Evolutionary conservation across 2,797 vertebrate genomes (phyloP), one percentile per base, ranked within the genome.

Genomic region (Zalophus californianus): DNA sequence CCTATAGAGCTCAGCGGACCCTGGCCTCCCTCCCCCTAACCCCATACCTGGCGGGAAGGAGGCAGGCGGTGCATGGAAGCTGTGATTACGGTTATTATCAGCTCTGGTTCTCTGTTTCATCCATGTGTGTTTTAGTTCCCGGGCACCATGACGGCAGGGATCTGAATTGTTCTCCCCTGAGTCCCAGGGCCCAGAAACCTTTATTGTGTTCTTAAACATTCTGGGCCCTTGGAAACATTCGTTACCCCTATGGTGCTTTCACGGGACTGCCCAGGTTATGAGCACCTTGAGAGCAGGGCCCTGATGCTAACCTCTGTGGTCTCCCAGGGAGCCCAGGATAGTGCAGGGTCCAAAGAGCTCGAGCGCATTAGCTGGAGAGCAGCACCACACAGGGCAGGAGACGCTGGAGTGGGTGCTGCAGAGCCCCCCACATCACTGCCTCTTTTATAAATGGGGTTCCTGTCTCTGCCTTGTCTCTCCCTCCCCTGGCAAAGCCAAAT

Each of bases 31-130:
- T 14, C 29, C 20, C 32, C 4, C 12, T 23, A 18, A 23, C 23
- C 32, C 62, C 0, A 0, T 14, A 16, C 52, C 52, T 72, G 78
- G 38, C 7, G 16, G 1, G 0, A 27, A 5, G 14, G 32, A 21
- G 10, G 29, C 66, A 29, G 54, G 54, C 9, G 15, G 54, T 48
- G 18, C n/a, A 18, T 2, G 4, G 38, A 18, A 83, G 90, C 66
- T 2, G 16, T 1, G 2, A 2, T 44, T 35, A 20, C 23, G 18
- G 14, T n/a, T 14, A 29, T 11, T 2, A 41, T 1, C 20, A 21
- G n/a, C 16, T 41, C 27, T 38, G 73, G 7, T 14, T 41, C 86
- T 35, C 38, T 32, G 11, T 27, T 25, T 13, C 25, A 18, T 14
- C 32, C 4, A 21, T 21, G 7, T 62, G 64, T 70, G 23, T 27